These are phyloP conservation scores for Callosobruchus maculatus DNA, from an alignment of 2,888 invertebrate species.

Conservation along the genomic window DNA sequence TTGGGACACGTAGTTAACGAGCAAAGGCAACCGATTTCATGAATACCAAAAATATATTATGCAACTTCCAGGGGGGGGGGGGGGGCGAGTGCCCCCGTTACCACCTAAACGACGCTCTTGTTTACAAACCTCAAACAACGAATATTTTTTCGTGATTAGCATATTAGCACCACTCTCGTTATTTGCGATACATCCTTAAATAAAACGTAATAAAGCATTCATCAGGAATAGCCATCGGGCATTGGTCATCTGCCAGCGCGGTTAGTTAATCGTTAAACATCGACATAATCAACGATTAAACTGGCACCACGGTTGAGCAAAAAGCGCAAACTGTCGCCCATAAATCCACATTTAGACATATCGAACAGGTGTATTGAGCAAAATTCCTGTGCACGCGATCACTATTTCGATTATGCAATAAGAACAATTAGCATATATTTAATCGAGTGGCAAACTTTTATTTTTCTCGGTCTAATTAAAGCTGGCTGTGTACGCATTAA, in stretches of 20 bases:
- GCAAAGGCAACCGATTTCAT: too few species aligned
- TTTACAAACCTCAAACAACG: too few species aligned
- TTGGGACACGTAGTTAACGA: too few species aligned
- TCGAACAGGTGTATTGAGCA: background rate
- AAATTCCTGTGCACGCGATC: background rate
- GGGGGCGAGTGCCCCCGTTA: too few species aligned
- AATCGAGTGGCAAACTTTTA: background rate
- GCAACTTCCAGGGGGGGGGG: too few species aligned
- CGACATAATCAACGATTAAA: background rate
- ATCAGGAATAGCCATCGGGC: too few species aligned
- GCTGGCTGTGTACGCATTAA: background rate
- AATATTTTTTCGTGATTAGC: too few species aligned
- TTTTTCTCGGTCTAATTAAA: background rate
- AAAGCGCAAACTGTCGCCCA: background rate
- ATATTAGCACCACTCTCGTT: too few species aligned
- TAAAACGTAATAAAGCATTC: too few species aligned
- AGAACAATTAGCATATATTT: background rate
- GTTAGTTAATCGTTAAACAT: background rate
- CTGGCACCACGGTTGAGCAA: background rate
- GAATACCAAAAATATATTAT: too few species aligned
- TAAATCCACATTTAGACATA: background rate
- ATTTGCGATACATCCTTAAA: too few species aligned
- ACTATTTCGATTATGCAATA: background rate
- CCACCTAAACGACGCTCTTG: too few species aligned
- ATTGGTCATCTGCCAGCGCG: background rate